Evolutionary conservation across 2,888 invertebrate genomes (phyloP), one percentile per base, ranked within the genome.

Genomic region (Andrena haemorrhoa): DNA sequence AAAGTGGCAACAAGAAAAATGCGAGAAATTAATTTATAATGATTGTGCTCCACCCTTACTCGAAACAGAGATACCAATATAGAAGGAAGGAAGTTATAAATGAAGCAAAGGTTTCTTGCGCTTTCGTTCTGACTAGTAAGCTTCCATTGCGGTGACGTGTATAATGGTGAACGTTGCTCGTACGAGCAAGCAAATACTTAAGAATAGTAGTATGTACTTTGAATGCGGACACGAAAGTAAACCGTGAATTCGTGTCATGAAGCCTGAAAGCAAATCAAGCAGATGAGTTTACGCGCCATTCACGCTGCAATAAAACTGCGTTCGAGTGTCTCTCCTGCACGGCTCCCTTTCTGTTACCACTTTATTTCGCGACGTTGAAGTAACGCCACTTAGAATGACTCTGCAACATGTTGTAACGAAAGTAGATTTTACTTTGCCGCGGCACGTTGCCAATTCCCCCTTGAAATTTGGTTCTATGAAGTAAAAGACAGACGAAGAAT

Each of bases 221-320:
- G 20, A 51, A 20, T 51, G 8, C 41, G 26, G 4, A 10, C 10
- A 31, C 12, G 12, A 23, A 31, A 23, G 29, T 41, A 71, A 49
- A 71, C 41, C 20, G 71, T 7, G 20, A 60, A 16, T 20, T 29
- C 29, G 10, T 7, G 1, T 60, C 12, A 0, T 31, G 23, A 47
- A 47, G 26, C 41, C 31, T 41, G 68, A 53, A 75, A 69, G 64
- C 65, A 63, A 75, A 41, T 79, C 68, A 75, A 75, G 60, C n/a
- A 41, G 74, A 56, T 33, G 58, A 84, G 83, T 83, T 83, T 73
- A 79, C 64, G 76, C 47, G 56, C 70, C 49, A 69, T 83, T 83
- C 61, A 70, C 75, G 65, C 16, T n/a, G 51, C 69, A 70, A 68
- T 84, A 76, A 83, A 84, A 73, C 76, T 53, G 41, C 51, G 33